These are phyloP conservation scores for Sarcophaga variegata DNA, from an alignment of 2,888 invertebrate species.

Conservation along the genomic window DNA sequence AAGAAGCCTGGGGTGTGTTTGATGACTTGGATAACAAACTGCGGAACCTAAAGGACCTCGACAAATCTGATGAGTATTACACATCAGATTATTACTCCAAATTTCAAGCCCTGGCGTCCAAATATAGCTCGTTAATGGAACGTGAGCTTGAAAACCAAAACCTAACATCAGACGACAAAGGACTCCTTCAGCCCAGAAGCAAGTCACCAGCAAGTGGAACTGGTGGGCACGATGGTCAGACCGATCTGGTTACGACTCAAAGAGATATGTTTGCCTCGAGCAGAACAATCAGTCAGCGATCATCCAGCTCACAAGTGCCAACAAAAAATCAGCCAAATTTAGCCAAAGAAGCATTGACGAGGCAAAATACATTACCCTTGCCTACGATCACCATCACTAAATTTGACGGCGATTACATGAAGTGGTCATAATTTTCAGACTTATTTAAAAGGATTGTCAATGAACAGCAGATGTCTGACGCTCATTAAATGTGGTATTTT, in stretches of 20 bases:
- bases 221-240: no score
- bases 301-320: constrained; percentile 9
- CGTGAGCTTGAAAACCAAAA: not conserved
- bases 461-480: constrained; percentile 11
- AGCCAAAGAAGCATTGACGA: not conserved
- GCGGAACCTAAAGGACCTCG: not conserved
- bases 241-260: not conserved
- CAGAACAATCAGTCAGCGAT: not conserved
- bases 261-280: not conserved
- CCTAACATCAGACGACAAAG: not conserved
- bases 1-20: not conserved
- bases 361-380: not conserved
- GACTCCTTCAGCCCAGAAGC: no score
- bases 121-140: not conserved
- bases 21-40: not conserved
- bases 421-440: not conserved
- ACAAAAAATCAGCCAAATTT: not conserved
- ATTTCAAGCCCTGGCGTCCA: not conserved
- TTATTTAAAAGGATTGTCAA: not conserved
- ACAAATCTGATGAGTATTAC: constrained; percentile 1
- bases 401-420: not conserved
- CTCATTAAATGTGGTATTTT: constrained; percentile 3
- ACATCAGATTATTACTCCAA: not conserved
- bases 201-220: no score
- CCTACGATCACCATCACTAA: not conserved